Percentiles rank a stretch among this genome's conserved stretches.
Conservation (phyloP, 2,797 vertebrate genomes). For the Lagocephalus sceleratus region DNA sequence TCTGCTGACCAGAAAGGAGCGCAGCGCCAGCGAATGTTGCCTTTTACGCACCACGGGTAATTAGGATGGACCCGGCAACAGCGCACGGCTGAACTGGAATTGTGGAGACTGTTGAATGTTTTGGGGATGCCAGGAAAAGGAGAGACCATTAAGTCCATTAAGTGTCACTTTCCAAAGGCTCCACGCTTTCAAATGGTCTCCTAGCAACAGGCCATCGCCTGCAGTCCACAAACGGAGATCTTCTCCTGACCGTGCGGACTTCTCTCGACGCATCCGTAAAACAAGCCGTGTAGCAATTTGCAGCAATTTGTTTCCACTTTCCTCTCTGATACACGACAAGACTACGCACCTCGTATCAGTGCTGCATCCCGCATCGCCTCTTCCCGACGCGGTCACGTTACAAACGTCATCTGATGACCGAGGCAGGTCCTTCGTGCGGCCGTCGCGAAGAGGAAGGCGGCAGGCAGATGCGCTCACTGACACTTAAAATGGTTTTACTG, state of each 20-base stretch:
- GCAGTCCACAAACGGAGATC: conserved; percentile 44
- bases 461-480: conserved; percentile 33
- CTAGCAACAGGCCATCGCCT: conserved; percentile 81
- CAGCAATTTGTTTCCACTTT: conserved; percentile 18
- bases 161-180: conserved; percentile 63
- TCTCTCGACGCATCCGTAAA: conserved; percentile 54
- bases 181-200: conserved; percentile 73
- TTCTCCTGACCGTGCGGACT: conserved; percentile 17
- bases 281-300: conserved; percentile 9
- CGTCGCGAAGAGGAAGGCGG: conserved; percentile 4
- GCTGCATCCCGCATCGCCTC: conserved; percentile 36
- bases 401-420: conserved; percentile 51
- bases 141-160: conserved; percentile 47
- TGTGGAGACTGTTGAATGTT: conserved; percentile 5
- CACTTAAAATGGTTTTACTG: conserved; percentile 59
- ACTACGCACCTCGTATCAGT: conserved; percentile 71
- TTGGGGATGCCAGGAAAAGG: conserved; percentile 44
- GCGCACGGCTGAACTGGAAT: conserved; percentile 3
- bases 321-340: conserved; percentile 2
- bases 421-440: conserved; percentile 7
- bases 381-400: conserved; percentile 9
- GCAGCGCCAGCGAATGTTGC: conserved; percentile 20
- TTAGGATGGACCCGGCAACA: conserved; percentile 30
- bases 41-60: conserved; percentile 44
- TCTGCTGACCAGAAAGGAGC: conserved; percentile 49